These are phyloP conservation scores for Callipepla californica DNA, from an alignment of 2,113 vertebrate species.

Conservation along the genomic window DNA sequence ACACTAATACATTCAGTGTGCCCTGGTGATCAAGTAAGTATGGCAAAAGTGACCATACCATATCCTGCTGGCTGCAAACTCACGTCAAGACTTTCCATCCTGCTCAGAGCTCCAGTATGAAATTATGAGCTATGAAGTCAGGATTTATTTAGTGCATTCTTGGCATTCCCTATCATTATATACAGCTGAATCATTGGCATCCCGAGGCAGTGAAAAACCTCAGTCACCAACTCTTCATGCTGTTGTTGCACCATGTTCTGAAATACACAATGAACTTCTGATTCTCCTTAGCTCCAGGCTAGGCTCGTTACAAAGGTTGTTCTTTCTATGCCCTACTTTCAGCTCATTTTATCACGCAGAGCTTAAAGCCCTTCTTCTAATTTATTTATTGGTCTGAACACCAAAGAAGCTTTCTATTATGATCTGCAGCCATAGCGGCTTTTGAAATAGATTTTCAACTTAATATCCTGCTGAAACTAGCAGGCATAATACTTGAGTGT, in stretches of 20 bases:
- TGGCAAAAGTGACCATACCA: not conserved
- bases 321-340: constrained; percentile 73
- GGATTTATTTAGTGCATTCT: constrained; percentile 68
- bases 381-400: constrained; percentile 78
- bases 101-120: constrained; percentile 23
- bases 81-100: constrained; percentile 38
- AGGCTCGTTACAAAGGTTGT: constrained; percentile 71
- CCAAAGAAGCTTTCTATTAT: constrained; percentile 69
- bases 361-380: constrained; percentile 70
- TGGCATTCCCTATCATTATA: constrained; percentile 66
- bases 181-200: constrained; percentile 59
- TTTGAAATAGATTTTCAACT: constrained; percentile 66
- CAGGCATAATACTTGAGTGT: not conserved
- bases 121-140: constrained; percentile 42
- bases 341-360: constrained; percentile 71
- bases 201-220: constrained; percentile 71
- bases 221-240: constrained; percentile 69
- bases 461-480: constrained; percentile 33
- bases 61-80: constrained; percentile 7
- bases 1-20: not conserved
- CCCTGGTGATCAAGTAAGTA: not conserved
- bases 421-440: constrained; percentile 51
- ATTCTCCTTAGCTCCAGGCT: constrained; percentile 68
- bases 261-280: constrained; percentile 74
- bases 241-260: constrained; percentile 52